Evolutionary conservation across 1,140 invertebrate genomes (phyloP).

Genomic region (Drosophila orosa): DNA sequence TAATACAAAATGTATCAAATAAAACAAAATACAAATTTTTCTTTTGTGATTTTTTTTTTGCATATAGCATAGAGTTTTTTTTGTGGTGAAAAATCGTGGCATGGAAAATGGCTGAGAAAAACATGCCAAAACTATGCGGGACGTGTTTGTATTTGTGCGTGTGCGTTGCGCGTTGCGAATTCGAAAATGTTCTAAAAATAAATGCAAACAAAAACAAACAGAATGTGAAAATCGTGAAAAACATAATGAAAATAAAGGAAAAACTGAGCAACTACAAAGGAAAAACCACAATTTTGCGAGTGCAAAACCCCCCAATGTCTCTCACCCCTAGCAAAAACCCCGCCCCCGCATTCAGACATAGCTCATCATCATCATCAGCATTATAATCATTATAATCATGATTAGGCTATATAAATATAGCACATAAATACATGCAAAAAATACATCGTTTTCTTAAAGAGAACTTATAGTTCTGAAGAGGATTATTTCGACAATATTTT

Average conservation of each 20-base stretch:
- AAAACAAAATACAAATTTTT: background rate
- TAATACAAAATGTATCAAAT: constrained; percentile 1
- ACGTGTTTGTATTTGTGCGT: constrained; percentile 34
- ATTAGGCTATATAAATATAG: constrained; percentile 63
- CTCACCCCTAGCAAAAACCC: constrained; percentile 9
- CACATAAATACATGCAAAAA: constrained; percentile 36
- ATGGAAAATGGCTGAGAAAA: constrained; percentile 49
- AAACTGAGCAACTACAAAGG: constrained; percentile 57
- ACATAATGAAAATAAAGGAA: constrained; percentile 22
- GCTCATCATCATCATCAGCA: constrained; percentile 52
- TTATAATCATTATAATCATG: constrained; percentile 11
- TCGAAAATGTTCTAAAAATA: constrained; percentile 79
- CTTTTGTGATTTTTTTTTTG: constrained; percentile 12
- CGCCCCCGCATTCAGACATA: constrained; percentile 15
- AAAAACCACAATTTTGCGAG: constrained; percentile 21
- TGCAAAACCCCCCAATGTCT: constrained; percentile 12
- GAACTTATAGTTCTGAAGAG: background rate
- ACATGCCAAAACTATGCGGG: constrained; percentile 67
- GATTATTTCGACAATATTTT: background rate
- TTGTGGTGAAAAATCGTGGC: constrained; percentile 39
- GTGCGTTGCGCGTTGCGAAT: constrained; percentile 68
- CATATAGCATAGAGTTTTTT: constrained; percentile 18
- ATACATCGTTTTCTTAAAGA: background rate
- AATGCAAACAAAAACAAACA: constrained; percentile 72
- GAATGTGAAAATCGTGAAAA: constrained; percentile 56